A percentile compares a stretch with the other conserved stretches of the same genome.
Conservation (phyloP, 2,797 vertebrate genomes). For the Chelonia mydas region DNA sequence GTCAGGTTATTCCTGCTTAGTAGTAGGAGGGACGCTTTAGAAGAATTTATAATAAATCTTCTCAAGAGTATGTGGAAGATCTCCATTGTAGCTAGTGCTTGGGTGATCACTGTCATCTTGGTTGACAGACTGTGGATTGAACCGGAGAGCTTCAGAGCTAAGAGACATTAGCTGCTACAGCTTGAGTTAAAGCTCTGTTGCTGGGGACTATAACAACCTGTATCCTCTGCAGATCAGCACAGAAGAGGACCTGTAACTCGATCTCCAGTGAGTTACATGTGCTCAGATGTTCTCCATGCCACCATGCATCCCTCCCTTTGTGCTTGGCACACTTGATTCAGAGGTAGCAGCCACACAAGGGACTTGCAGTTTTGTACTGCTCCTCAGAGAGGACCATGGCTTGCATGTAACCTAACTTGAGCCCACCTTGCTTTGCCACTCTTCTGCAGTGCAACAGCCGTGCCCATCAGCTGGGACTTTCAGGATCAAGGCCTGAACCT, state of each 20-base stretch:
- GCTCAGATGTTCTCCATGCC: not conserved
- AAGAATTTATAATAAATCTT: not conserved
- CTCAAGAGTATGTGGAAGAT: not conserved
- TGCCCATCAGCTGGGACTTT: not conserved
- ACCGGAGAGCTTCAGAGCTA: not conserved
- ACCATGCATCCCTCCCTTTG: not conserved
- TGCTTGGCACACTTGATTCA: fast-evolving
- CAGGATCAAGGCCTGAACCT: not conserved
- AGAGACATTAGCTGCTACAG: not conserved
- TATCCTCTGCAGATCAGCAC: not conserved
- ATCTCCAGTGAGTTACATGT: not conserved
- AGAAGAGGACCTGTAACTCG: not conserved
- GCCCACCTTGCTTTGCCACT: not conserved
- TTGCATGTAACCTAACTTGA: not conserved
- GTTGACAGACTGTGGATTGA: not conserved
- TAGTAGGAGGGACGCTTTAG: not conserved
- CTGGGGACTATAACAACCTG: not conserved
- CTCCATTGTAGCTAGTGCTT: not conserved
- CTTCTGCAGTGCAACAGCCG: not conserved
- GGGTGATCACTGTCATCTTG: not conserved
- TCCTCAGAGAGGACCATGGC: not conserved
- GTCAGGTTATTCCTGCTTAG: not conserved
- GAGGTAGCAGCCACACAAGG: not conserved
- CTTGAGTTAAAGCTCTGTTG: not conserved
- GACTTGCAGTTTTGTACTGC: fast-evolving